Evolutionary conservation across 2,113 vertebrate species (phyloP), one percentile per base, ranked within the genome.

Genomic region (Bubo bubo): DNA sequence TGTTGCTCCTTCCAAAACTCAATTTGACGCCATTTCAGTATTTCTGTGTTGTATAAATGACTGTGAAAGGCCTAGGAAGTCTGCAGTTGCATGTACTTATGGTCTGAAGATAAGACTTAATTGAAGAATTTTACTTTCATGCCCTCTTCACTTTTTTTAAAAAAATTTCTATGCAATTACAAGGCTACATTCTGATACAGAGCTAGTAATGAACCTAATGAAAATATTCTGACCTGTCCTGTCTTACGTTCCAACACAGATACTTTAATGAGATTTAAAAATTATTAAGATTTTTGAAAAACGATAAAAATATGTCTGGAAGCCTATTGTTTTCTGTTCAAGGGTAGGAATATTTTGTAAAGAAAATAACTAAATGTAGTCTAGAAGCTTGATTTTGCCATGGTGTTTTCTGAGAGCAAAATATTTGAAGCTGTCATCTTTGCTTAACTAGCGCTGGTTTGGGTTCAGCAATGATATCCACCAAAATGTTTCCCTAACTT

Each of bases 101-200:
- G 5, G 26, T 88, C 45, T 86, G 41, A 93, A 95, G 77, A 85
- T 91, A 88, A 79, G 52, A 73, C 8, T 76, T 76, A 79, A 73
- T 30, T 80, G 89, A 73, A 82, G 62, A 91, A 76, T 88, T 95
- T 95, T 76, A 35, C 53, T 94, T 91, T 81, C 26, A 32, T 68
- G 26, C n/a, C 18, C 26, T 86, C 30, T 60, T 92, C 4, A 6
- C 8, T n/a, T 35, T 43, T 45, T 60, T 50, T 3, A 45, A 45
- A 45, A 45, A 45, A 41, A 71, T 59, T 84, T 39, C 45, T n/a
- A 1, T 68, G n/a, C 53, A 76, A 24, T 85, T 95, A 64, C 12
- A 70, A 79, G 37, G 14, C 22, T 91, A 9, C n/a, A 24, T 76
- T 82, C 45, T 89, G 73, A 70, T 41, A 60, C 22, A 55, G 39